phyloP scores from a whole-genome alignment of 2,888 invertebrate species.

The Ormyrus labotus region DNA sequence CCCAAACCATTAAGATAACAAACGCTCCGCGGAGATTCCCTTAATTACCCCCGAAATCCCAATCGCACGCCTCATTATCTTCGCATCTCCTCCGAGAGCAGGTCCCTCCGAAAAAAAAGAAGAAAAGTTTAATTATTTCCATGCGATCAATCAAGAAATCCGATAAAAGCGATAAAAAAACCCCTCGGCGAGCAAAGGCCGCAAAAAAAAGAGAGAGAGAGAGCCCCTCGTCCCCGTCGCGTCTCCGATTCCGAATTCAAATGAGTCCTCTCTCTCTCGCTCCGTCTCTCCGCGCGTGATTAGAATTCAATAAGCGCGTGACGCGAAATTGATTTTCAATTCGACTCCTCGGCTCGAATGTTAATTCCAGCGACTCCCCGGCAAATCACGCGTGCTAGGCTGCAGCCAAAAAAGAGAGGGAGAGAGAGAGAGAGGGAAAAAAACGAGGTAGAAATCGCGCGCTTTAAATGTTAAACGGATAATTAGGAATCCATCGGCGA shows the following conservation, averaged over 20 bases:
- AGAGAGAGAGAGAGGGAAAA: neutral
- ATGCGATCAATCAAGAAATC: too few relatives aligned
- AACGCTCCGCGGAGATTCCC: too few relatives aligned
- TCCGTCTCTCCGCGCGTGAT: slow-evolving; percentile 19
- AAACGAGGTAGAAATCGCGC: neutral
- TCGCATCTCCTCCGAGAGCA: too few relatives aligned
- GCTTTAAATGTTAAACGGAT: slow-evolving; percentile 25
- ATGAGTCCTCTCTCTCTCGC: slow-evolving; percentile 22
- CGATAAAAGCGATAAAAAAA: too few relatives aligned
- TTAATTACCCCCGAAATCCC: too few relatives aligned
- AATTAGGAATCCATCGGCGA: slow-evolving; percentile 26
- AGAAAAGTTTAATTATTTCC: too few relatives aligned
- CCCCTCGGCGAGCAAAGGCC: too few relatives aligned
- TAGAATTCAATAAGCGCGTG: slow-evolving; percentile 50
- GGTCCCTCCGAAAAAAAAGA: too few relatives aligned
- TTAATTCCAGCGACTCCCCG: slow-evolving; percentile 24
- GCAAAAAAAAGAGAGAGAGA: too few relatives aligned
- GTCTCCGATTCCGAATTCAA: slow-evolving; percentile 42
- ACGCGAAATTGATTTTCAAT: slow-evolving; percentile 48
- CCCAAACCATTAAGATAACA: too few relatives aligned
- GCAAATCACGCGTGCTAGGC: slow-evolving; percentile 1
- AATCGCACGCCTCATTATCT: too few relatives aligned
- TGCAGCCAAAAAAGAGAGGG: neutral
- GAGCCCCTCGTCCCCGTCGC: neutral
- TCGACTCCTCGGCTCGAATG: slow-evolving; percentile 28